Percentiles rank a stretch among this genome's conserved stretches.
These are phyloP conservation scores for Peucedramus taeniatus DNA, from an alignment of 2,113 vertebrate genomes.

Conservation along the genomic window DNA sequence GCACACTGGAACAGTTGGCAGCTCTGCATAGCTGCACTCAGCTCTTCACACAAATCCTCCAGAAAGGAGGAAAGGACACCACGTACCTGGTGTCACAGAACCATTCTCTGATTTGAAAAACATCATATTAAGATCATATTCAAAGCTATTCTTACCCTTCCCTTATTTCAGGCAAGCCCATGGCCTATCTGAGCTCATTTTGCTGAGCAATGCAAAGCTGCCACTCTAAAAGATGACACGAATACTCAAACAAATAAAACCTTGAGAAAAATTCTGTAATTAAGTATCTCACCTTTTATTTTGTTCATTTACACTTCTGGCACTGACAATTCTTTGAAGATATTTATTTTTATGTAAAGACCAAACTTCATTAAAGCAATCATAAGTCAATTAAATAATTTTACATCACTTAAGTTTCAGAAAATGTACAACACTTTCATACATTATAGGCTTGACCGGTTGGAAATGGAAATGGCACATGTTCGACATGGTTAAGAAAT, in stretches of 20 bases:
- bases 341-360: conserved; percentile 72
- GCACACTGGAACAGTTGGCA: fast-evolving
- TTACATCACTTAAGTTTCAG: conserved; percentile 70
- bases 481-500: conserved; percentile 33
- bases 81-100: neutral
- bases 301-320: conserved; percentile 74
- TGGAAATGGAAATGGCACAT: conserved; percentile 59
- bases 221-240: fast-evolving
- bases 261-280: conserved; percentile 22
- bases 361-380: conserved; percentile 70
- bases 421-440: conserved; percentile 77
- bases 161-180: neutral
- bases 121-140: neutral
- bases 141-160: neutral
- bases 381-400: conserved; percentile 70
- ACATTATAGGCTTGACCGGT: conserved; percentile 64
- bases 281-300: conserved; percentile 72
- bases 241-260: neutral
- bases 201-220: neutral
- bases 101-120: neutral
- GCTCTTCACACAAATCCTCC: neutral
- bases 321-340: conserved; percentile 73
- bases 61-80: neutral
- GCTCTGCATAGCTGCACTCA: neutral
- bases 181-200: neutral